Base-by-base conservation (phyloP, 2,888 invertebrate species). In the Melipona bicolor region DNA sequence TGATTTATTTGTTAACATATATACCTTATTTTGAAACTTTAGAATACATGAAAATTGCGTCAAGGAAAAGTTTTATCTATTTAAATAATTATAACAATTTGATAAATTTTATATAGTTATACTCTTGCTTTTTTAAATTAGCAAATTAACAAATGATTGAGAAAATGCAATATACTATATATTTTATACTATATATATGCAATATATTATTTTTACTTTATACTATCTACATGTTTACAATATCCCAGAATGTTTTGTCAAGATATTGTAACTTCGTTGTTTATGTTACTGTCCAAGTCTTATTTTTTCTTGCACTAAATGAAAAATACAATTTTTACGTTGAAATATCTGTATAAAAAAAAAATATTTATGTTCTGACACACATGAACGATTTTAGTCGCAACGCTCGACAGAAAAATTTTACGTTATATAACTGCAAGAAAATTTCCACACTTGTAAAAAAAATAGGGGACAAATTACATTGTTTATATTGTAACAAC, bases 281-380 rank as follows among this genome's bases (percentile, higher is more conserved):
- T 62, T 27, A 17, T 71, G 36, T 67, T 50, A n/a, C 13, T 13
- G 11, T 17, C 0, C 43, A 50, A 52, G 32, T 15, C 21, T 50
- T 74, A 62, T 74, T 70, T 81, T 70, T 49, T 43, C 21, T 54
- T 36, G 49, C n/a, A 4, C 15, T 32, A 52, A 50, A 36, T 11
- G 36, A 24, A 21, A 62, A 71, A 62, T n/a, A 27, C 9, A 61
- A 49, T 4, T 50, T 49, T 36, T 50, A 50, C 61, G 56, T 76
- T 59, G 59, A 49, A 4, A 3, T 19, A 71, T 13, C 19, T 61
- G 27, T 17, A n/a, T 32, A 68, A 54, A 50, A 27, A 27, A 54
- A n/a, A 3, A 15, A 24, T 24, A 27, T 43, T 4, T 49, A 43
- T 65, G 17, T 49, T 49, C 5, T 32, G 0, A 1, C 17, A n/a